phyloP scores from a whole-genome alignment of 2,113 vertebrate genomes.

The Platichthys stellatus region DNA sequence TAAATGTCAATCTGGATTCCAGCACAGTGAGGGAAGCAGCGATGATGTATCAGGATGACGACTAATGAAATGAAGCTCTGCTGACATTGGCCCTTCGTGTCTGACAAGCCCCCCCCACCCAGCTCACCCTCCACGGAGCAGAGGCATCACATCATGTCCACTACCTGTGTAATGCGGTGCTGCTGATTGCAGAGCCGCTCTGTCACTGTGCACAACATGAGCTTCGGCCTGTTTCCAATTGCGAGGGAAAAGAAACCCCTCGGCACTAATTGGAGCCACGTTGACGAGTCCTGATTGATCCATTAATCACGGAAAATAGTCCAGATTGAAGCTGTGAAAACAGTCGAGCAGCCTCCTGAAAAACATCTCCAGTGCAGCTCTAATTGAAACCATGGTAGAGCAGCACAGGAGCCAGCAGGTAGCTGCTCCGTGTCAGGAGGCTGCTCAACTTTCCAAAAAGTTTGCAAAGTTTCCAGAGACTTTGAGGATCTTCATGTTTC shows the following conservation, averaged over 20 bases:
- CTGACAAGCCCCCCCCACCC: constrained; percentile 8
- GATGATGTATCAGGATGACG: constrained; percentile 14
- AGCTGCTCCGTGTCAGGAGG: neutral
- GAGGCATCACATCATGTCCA: constrained; percentile 28
- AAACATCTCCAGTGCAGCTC: neutral
- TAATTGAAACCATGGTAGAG: constrained; percentile 29
- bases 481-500: neutral
- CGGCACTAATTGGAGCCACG: constrained; percentile 57
- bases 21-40: constrained; percentile 33
- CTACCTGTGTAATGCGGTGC: constrained; percentile 14
- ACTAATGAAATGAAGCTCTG: constrained; percentile 35
- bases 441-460: neutral
- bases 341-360: constrained; percentile 19
- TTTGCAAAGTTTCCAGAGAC: neutral
- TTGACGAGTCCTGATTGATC: constrained; percentile 51
- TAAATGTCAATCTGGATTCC: constrained; percentile 59
- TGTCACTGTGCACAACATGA: constrained; percentile 9
- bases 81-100: constrained; percentile 31
- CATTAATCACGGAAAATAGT: constrained; percentile 40
- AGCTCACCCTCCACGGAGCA: neutral
- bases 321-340: constrained; percentile 59
- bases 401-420: constrained; percentile 25
- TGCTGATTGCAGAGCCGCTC: constrained; percentile 30
- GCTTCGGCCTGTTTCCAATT: constrained; percentile 32
- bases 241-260: constrained; percentile 48